Evolutionary conservation across 2,797 vertebrate species (phyloP), one percentile per base, ranked within the genome.

Genomic region (Dendrocincla tyrannina): DNA sequence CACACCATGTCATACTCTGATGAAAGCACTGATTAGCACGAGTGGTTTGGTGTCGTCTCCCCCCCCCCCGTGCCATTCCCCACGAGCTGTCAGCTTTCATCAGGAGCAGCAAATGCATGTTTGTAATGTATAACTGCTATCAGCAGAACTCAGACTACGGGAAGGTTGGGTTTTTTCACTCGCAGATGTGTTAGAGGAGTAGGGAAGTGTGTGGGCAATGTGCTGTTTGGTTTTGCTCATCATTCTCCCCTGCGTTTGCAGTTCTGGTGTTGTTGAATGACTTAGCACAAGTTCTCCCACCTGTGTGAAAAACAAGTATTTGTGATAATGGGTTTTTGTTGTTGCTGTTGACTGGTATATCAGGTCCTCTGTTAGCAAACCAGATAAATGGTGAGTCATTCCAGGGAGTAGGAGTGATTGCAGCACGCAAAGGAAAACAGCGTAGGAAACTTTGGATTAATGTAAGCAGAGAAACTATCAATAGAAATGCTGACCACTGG

Each of bases 281-380:
- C 55, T 84, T 94, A 47, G 53, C 56, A 8, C 70, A 72, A 91
- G 90, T 91, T 88, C 80, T 95, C 60, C 92, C 92, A 91, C 39
- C 86, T 67, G 80, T 76, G 90, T 88, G 89, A 91, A 88, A 91
- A 95, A 72, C 88, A 90, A 92, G 96, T 53, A 33, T 68, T 82
- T 28, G 79, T 77, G 75, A 83, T 88, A 95, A 91, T 93, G 85
- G 83, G 44, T 33, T 83, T 68, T 56, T 87, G 78, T 22, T 93
- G 89, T 49, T 89, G 74, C 83, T 94, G 85, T 88, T 93, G 84
- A 95, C 91, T 95, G 97, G 84, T 95, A 76, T 74, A 86, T 46
- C 22, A 55, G 89, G 95, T 85, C 78, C 78, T 93, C 68, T 95
- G 91, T 97, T 91, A 59, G 85, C 95, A 96, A 91, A 91, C 89